phyloP scores from a whole-genome alignment of 2,113 vertebrate species.

The Chionodraco myersi region DNA sequence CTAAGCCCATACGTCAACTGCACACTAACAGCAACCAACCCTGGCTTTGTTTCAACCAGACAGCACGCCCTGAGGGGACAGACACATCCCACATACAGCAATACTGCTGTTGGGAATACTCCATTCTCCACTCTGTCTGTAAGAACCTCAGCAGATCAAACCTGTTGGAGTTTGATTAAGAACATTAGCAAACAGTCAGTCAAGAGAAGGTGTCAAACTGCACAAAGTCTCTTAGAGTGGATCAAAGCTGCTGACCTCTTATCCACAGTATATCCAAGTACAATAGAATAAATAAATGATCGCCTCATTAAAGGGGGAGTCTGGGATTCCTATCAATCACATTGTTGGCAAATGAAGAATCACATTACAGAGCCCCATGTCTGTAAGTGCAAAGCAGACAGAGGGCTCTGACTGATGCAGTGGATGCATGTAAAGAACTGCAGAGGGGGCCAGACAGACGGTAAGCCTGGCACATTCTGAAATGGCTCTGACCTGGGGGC shows the following conservation, averaged over 20 bases:
- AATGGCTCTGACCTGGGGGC: too few relatives aligned
- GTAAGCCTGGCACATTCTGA: too few relatives aligned
- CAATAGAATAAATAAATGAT: background rate
- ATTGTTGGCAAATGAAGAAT: too few relatives aligned
- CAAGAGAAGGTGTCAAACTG: background rate
- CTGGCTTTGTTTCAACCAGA: too few relatives aligned
- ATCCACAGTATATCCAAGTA: background rate
- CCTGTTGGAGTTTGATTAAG: background rate
- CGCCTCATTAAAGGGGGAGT: background rate
- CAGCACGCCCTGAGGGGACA: too few relatives aligned
- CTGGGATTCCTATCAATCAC: too few relatives aligned
- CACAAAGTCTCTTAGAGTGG: background rate
- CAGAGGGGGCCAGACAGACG: too few relatives aligned
- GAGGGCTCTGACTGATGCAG: too few relatives aligned
- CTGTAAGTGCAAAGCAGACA: too few relatives aligned
- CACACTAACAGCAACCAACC: too few relatives aligned
- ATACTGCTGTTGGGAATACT: conserved; percentile 11
- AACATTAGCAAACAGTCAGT: conserved; percentile 2
- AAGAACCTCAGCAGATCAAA: conserved; percentile 17
- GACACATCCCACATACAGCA: background rate
- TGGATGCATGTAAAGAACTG: too few relatives aligned
- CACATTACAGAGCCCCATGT: too few relatives aligned
- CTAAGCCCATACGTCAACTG: background rate
- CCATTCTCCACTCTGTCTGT: background rate
- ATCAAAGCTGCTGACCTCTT: background rate